Percentiles rank a stretch among this genome's conserved stretches.
These are phyloP conservation scores for Neotragus pygmaeus DNA, from an alignment of 2,113 vertebrate genomes.

Conservation along the genomic window DNA sequence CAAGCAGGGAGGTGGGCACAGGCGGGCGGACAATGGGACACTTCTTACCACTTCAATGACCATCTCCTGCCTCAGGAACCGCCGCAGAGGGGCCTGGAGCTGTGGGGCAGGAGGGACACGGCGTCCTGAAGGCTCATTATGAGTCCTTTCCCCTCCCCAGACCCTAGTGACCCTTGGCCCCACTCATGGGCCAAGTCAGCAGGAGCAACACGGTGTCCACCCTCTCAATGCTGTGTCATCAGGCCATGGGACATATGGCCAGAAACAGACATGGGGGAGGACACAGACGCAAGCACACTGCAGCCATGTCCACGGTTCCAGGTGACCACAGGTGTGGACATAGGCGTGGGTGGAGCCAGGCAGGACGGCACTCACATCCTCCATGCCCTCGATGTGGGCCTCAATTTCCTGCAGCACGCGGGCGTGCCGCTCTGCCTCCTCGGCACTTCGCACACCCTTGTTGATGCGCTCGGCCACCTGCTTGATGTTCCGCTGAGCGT, in stretches of 20 bases:
- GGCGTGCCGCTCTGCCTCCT: constrained; percentile 94
- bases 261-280: background rate
- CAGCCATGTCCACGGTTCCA: background rate
- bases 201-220: background rate
- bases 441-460: constrained; percentile 93
- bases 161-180: background rate
- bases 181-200: background rate
- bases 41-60: constrained; percentile 95
- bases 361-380: constrained; percentile 84
- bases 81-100: constrained; percentile 95
- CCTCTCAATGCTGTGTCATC: background rate
- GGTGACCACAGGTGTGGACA: background rate
- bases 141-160: background rate
- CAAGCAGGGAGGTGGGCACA: background rate
- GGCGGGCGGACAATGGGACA: accelerated
- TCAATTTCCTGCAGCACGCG: constrained; percentile 98
- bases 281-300: background rate
- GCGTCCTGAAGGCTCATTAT: background rate
- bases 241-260: background rate
- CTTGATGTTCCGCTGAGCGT: constrained; percentile 96
- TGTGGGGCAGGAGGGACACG: constrained; percentile 67
- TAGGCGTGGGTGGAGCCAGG: accelerated
- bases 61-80: constrained; percentile 98
- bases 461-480: constrained; percentile 96
- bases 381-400: constrained; percentile 97